These are phyloP conservation scores for Paedocypris micromegethes DNA, from an alignment of 2,797 vertebrate genomes.

Conservation along the genomic window DNA sequence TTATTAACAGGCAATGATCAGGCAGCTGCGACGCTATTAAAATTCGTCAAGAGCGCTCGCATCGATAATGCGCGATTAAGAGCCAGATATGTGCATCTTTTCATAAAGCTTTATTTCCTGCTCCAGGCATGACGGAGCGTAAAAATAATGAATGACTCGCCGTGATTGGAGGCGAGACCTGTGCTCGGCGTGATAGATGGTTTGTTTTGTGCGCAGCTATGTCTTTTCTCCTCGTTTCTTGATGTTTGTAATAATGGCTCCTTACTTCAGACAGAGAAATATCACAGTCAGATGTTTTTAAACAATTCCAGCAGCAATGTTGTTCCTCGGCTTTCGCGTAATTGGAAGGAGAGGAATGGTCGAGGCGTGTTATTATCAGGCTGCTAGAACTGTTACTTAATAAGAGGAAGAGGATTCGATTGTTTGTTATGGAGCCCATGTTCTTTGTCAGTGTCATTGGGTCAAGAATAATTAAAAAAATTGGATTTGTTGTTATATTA, in stretches of 20 bases:
- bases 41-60: conserved; percentile 46
- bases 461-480: not conserved
- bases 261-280: conserved; percentile 43
- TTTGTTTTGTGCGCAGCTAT: conserved; percentile 39
- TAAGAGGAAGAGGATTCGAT: conserved; percentile 6
- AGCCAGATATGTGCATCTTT: conserved; percentile 33
- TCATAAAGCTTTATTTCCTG: conserved; percentile 32
- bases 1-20: conserved; percentile 60
- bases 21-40: conserved; percentile 51
- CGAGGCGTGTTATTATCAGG: conserved; percentile 31
- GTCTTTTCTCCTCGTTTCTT: conserved; percentile 24
- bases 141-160: conserved; percentile 31
- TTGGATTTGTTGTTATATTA: no score
- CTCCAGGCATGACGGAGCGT: conserved; percentile 25
- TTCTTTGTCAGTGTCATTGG: conserved; percentile 31
- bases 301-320: conserved; percentile 18
- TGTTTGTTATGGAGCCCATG: conserved; percentile 38
- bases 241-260: conserved; percentile 47
- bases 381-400: conserved; percentile 58
- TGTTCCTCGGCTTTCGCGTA: conserved; percentile 32
- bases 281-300: conserved; percentile 16
- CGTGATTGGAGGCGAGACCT: conserved; percentile 30
- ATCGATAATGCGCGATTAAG: conserved; percentile 47
- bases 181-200: conserved; percentile 53
- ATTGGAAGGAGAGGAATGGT: conserved; percentile 41